Evolutionary conservation across 2,888 invertebrate genomes (phyloP), one percentile per base, ranked within the genome.

Genomic region (Cantharis nigra): DNA sequence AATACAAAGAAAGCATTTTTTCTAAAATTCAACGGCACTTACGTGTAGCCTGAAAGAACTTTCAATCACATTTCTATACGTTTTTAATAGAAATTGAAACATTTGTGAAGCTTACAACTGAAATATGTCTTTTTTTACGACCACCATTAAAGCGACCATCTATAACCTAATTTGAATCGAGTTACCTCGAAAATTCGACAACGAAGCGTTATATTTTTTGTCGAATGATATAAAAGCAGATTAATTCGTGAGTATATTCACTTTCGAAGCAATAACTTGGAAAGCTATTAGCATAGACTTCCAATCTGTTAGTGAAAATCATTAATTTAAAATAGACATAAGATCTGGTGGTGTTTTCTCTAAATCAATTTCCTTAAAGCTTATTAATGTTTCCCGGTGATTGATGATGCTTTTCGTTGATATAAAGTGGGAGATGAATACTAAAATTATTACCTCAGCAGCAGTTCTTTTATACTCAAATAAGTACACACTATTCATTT

Each of bases 301-400:
- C 74, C 82, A 81, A 82, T 82, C 81, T 82, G 81, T 82, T 80
- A 82, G 77, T 75, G 71, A 74, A 79, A 80, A 79, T 81, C 82
- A 82, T 82, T 82, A 81, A 82, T 82, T 82, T 81, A 79, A 78
- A 79, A 81, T 80, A 80, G 81, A 82, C 79, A 77, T 74, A 71
- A 80, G 76, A 80, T 80, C 79, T 78, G 71, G 70, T 74, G 71
- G 78, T 67, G 81, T 81, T 81, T 80, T 78, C 75, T 79, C 80
- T 80, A 82, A 83, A 83, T 83, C 82, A 83, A 82, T 83, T 83
- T 83, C 82, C 82, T 83, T 81, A 82, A 83, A 82, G 81, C 82
- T 82, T 83, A 83, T 83, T 83, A 83, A 83, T 81, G 82, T 81
- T 80, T 79, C 71, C 78, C 72, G 72, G 81, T 82, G 82, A 83